phyloP scores from a whole-genome alignment of 2,888 invertebrate species.

The Mesorhabditis belari region DNA sequence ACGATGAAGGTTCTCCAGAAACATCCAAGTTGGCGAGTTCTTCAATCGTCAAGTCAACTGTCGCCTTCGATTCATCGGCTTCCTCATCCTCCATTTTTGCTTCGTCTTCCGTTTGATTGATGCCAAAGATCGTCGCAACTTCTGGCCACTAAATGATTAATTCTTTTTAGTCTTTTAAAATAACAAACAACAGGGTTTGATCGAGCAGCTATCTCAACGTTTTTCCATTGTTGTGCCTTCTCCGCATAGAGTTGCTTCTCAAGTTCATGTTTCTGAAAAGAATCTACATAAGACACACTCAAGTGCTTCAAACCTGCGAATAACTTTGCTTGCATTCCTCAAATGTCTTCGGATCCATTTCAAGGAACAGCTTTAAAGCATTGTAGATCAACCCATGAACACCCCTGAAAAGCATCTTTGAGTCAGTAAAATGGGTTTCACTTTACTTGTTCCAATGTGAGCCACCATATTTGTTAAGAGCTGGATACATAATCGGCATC shows the following conservation, averaged over 20 bases:
- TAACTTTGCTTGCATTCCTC: slow-evolving; percentile 96
- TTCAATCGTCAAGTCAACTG: no score
- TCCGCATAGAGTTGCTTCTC: slow-evolving; percentile 77
- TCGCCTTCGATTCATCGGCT: neutral
- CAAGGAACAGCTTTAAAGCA: slow-evolving; percentile 77
- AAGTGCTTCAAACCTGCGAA: no score
- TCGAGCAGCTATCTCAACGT: slow-evolving; percentile 74
- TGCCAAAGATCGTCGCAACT: slow-evolving; percentile 10
- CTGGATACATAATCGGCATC: slow-evolving; percentile 76
- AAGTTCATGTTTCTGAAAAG: no score
- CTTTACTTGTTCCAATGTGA: slow-evolving; percentile 75
- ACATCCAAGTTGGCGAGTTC: neutral
- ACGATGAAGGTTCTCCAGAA: no score
- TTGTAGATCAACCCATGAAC: slow-evolving; percentile 80
- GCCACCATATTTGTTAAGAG: slow-evolving; percentile 72
- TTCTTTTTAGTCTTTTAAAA: neutral
- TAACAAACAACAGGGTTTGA: slow-evolving; percentile 15
- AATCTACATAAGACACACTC: no score
- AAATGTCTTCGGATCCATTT: slow-evolving; percentile 90
- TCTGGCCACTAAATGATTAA: slow-evolving; percentile 13
- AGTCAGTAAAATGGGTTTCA: neutral
- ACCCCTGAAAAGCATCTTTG: slow-evolving; percentile 58
- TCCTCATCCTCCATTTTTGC: neutral
- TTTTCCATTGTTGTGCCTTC: slow-evolving; percentile 80
- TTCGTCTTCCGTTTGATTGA: neutral